phyloP scores from a whole-genome alignment of 2,797 vertebrate genomes.

The Anguilla megastoma region DNA sequence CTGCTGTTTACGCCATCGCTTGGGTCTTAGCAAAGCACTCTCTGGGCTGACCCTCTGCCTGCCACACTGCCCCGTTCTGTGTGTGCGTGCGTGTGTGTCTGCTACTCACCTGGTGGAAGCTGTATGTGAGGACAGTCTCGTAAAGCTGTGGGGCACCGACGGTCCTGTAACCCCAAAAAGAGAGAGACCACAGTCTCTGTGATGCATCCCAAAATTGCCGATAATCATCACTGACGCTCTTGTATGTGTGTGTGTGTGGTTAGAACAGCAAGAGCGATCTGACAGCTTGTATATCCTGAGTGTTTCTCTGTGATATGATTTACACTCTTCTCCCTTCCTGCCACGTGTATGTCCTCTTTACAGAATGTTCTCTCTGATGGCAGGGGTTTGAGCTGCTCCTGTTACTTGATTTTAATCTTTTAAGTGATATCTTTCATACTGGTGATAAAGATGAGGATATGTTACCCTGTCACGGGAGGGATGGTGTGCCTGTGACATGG shows the following conservation, averaged over 20 bases:
- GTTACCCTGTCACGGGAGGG: not conserved
- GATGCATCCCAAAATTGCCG: not conserved
- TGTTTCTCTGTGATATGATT: not conserved
- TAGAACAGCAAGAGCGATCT: not conserved
- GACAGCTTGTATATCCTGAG: slow-evolving; percentile 1
- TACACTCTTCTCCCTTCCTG: not conserved
- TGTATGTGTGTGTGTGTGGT: not conserved
- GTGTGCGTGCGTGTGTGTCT: not conserved
- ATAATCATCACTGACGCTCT: not conserved
- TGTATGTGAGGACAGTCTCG: slow-evolving; percentile 91
- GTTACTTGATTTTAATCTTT: not conserved
- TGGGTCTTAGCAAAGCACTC: not conserved
- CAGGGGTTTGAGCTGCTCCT: not conserved
- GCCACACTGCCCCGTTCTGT: slow-evolving; percentile 1
- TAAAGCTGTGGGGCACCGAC: slow-evolving; percentile 92
- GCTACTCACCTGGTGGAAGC: slow-evolving; percentile 87
- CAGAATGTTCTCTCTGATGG: not conserved
- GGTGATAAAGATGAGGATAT: not conserved
- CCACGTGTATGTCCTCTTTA: not conserved
- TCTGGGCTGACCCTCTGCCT: not conserved
- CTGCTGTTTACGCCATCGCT: not conserved
- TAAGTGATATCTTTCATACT: not conserved
- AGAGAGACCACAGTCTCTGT: not conserved
- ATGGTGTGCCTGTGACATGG: not conserved
- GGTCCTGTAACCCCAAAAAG: slow-evolving; percentile 71